Conservation (phyloP, 1,140 invertebrate genomes). For the Drosophila setifemur region DNA sequence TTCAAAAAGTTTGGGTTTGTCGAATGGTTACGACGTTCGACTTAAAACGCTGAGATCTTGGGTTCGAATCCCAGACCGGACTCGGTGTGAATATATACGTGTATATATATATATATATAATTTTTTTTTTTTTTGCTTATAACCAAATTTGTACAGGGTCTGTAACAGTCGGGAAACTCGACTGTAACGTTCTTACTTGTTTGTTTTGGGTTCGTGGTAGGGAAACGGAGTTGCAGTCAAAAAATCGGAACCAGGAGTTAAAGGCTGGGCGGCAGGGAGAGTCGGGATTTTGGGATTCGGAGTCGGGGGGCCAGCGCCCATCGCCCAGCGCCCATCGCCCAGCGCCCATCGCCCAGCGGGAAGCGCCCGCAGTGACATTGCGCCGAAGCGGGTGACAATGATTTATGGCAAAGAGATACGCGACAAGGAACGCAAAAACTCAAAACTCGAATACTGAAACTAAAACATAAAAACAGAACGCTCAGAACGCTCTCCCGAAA, state of each 20-base stretch:
- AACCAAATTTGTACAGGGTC: no score
- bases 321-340: slow-evolving; percentile 75
- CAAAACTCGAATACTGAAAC: slow-evolving; percentile 49
- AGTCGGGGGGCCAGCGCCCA: slow-evolving; percentile 38
- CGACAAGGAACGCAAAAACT: slow-evolving; percentile 76
- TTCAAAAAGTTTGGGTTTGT: no score
- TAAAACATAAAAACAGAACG: slow-evolving; percentile 38
- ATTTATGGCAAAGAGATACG: slow-evolving; percentile 81
- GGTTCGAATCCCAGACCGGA: no score
- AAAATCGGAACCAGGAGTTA: neutral
- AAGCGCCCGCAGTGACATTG: slow-evolving; percentile 79
- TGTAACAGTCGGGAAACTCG: no score
- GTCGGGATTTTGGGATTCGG: slow-evolving; percentile 2
- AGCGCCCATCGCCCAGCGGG: slow-evolving; percentile 72
- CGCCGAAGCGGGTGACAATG: slow-evolving; percentile 81
- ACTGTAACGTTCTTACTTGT: no score
- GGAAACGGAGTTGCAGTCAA: neutral
- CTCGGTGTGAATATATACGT: no score
- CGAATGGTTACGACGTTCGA: no score
- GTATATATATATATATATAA: no score
- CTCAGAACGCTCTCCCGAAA: slow-evolving; percentile 23
- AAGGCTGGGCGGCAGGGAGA: neutral
- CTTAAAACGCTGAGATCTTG: no score
- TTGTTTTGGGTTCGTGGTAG: slow-evolving; percentile 28
- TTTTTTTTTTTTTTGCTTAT: no score